These are phyloP conservation scores for Bembecia ichneumoniformis DNA, from an alignment of 2,888 invertebrate species.

Conservation along the genomic window DNA sequence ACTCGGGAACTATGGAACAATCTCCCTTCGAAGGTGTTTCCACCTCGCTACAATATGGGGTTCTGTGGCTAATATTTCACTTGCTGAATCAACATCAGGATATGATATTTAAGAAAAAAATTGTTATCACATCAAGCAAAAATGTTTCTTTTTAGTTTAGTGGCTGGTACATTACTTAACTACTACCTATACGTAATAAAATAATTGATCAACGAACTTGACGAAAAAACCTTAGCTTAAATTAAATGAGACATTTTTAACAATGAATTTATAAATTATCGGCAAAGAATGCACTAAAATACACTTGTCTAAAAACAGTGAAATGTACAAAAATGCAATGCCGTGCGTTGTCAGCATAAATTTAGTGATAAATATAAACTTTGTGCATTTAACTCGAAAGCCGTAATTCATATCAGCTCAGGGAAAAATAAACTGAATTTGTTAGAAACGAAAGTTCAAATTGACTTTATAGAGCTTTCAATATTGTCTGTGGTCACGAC, in stretches of 20 bases:
- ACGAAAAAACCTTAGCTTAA: too few species aligned
- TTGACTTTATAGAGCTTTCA: not conserved
- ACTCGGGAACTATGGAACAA: too few species aligned
- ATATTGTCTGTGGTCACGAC: conserved; percentile 14
- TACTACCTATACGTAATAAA: too few species aligned
- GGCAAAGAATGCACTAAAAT: conserved; percentile 1
- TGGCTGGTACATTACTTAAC: too few species aligned
- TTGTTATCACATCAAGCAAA: too few species aligned
- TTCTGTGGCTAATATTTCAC: too few species aligned
- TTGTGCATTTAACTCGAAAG: conserved; percentile 30
- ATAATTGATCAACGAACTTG: too few species aligned
- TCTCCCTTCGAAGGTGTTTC: too few species aligned
- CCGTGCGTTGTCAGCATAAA: conserved; percentile 61
- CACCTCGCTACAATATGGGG: too few species aligned
- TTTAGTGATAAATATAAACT: conserved; percentile 54
- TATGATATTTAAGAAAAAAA: too few species aligned
- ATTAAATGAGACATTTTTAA: not conserved
- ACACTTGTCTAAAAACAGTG: conserved; percentile 35
- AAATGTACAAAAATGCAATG: conserved; percentile 45
- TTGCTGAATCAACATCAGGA: too few species aligned
- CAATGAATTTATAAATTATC: not conserved
- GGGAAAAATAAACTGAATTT: not conserved
- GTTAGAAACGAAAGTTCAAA: not conserved
- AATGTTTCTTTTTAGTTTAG: too few species aligned
- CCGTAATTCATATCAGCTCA: not conserved